phyloP scores from a whole-genome alignment of 2,113 vertebrate genomes.

The Crotalus viridis region DNA sequence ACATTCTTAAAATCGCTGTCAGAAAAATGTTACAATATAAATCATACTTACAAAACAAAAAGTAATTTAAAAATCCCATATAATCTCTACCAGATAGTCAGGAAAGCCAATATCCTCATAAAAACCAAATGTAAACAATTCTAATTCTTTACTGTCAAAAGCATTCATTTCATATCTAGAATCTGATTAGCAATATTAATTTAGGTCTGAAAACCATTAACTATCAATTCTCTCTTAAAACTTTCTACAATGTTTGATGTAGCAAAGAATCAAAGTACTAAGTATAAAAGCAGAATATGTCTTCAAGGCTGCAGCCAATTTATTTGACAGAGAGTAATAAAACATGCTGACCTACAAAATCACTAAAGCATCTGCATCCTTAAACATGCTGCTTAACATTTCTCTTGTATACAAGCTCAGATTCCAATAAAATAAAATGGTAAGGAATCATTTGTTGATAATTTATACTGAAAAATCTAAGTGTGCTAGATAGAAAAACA shows the following conservation, averaged over 20 bases:
- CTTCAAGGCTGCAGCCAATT: conserved; percentile 21
- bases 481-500: not conserved
- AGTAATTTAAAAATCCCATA: conserved; percentile 40
- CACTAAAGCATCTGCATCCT: conserved; percentile 7
- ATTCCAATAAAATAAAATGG: not conserved
- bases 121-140: conserved; percentile 46
- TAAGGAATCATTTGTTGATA: not conserved
- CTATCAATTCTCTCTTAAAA: conserved; percentile 36
- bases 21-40: conserved; percentile 59
- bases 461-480: conserved; percentile 10
- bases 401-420: not conserved
- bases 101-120: conserved; percentile 43
- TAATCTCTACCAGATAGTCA: conserved; percentile 53
- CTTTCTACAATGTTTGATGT: conserved; percentile 35
- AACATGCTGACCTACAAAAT: conserved; percentile 14
- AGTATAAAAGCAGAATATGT: conserved; percentile 17
- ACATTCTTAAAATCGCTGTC: conserved; percentile 42
- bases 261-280: conserved; percentile 28
- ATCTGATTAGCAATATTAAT: conserved; percentile 45
- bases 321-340: conserved; percentile 23
- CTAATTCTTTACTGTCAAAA: conserved; percentile 35
- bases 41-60: conserved; percentile 39
- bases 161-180: conserved; percentile 33
- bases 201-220: conserved; percentile 49
- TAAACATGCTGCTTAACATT: not conserved